A percentile compares a stretch with the other conserved stretches of the same genome.
phyloP scores from a whole-genome alignment of 2,797 vertebrate species.

The Mormyrops attenuatus region DNA sequence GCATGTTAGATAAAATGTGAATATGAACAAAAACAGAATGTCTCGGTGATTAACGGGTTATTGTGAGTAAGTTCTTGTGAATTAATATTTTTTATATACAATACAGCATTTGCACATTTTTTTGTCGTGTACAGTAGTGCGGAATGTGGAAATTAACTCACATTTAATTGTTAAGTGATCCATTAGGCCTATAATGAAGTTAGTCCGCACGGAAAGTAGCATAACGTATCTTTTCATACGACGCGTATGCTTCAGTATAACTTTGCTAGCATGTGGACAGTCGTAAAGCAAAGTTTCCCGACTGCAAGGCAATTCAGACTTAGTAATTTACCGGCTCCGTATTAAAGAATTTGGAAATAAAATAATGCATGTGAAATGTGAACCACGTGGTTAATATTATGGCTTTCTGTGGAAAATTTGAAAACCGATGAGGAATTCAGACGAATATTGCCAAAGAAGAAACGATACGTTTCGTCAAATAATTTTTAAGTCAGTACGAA shows the following conservation, averaged over 20 bases:
- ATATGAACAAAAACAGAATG: background rate
- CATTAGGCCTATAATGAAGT: background rate
- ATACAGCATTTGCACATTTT: background rate
- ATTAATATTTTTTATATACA: background rate
- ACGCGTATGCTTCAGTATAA: background rate
- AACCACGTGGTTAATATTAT: background rate
- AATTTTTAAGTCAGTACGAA: background rate
- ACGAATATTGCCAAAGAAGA: background rate
- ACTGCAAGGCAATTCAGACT: background rate
- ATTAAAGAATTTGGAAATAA: conserved; percentile 6
- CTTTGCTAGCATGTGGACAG: background rate
- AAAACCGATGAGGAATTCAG: background rate
- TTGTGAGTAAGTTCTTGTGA: background rate
- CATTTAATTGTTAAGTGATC: background rate
- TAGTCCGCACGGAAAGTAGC: background rate
- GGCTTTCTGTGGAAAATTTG: background rate
- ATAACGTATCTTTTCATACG: background rate
- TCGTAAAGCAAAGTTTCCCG: background rate
- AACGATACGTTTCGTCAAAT: background rate
- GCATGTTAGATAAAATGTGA: background rate
- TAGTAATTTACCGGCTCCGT: background rate
- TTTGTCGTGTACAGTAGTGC: background rate
- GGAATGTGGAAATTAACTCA: background rate
- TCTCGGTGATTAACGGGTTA: background rate
- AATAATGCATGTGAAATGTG: background rate